Conservation (phyloP, 2,888 invertebrate genomes). For the Baronia brevicornis region DNA sequence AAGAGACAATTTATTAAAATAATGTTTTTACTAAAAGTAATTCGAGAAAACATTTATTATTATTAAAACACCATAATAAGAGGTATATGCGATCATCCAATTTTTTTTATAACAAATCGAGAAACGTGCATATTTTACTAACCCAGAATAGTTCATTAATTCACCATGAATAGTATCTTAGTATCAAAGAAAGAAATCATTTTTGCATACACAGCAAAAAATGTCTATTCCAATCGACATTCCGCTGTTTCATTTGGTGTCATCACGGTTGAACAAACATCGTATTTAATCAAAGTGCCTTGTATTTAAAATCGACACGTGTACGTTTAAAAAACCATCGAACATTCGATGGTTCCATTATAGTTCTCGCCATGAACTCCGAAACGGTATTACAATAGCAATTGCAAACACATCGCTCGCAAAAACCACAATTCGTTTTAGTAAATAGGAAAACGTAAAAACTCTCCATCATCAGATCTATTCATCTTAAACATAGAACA, state of each 20-base stretch:
- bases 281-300: too few species aligned
- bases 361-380: neutral
- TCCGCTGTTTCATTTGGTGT: too few species aligned
- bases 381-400: slow-evolving; percentile 5
- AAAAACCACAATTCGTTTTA: slow-evolving; percentile 2
- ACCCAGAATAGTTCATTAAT: slow-evolving; percentile 21
- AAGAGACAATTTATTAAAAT: slow-evolving; percentile 29
- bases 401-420: neutral
- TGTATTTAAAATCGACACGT: too few species aligned
- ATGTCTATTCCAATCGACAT: slow-evolving; percentile 8
- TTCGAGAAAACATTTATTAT: neutral
- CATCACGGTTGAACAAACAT: slow-evolving; percentile 7
- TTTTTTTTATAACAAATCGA: slow-evolving; percentile 28
- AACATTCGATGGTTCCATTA: slow-evolving; percentile 3
- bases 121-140: slow-evolving; percentile 30
- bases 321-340: slow-evolving; percentile 4
- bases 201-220: slow-evolving; percentile 21
- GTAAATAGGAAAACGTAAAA: slow-evolving; percentile 1
- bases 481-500: neutral
- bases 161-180: slow-evolving; percentile 19
- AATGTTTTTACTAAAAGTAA: neutral
- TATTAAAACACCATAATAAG: slow-evolving; percentile 22
- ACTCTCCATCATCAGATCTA: neutral
- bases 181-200: slow-evolving; percentile 21
- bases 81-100: slow-evolving; percentile 23